A percentile compares a stretch with the other conserved stretches of the same genome.
phyloP scores from a whole-genome alignment of 2,888 invertebrate species.

The Drosophila pseudotalamancana region DNA sequence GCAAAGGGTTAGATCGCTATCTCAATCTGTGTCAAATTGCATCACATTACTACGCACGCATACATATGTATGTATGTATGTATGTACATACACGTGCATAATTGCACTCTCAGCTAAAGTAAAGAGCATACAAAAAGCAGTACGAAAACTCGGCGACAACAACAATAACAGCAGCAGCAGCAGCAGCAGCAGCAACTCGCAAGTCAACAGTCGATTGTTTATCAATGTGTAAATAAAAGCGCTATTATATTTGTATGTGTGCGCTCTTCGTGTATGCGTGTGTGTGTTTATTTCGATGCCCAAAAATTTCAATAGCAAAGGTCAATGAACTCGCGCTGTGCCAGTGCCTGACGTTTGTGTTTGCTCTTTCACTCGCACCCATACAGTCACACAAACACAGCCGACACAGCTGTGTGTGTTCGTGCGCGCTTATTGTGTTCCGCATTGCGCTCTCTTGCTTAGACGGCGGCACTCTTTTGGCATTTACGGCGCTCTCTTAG shows the following conservation, averaged over 20 bases:
- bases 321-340: conserved; percentile 77
- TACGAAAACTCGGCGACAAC: conserved; percentile 12
- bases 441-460: conserved; percentile 38
- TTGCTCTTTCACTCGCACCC: conserved; percentile 27
- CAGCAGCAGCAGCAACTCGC: conserved; percentile 28
- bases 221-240: conserved; percentile 75
- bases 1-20: conserved; percentile 43
- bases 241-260: conserved; percentile 22
- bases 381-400: conserved; percentile 12
- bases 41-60: conserved; percentile 35
- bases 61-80: no score
- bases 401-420: not conserved
- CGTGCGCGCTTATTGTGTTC: conserved; percentile 9
- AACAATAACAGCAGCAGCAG: conserved; percentile 24
- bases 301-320: conserved; percentile 82
- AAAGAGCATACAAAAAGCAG: conserved; percentile 17
- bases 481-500: conserved; percentile 19
- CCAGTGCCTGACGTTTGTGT: conserved; percentile 43
- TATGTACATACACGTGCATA: no score
- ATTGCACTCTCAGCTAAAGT: conserved; percentile 11
- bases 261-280: conserved; percentile 8
- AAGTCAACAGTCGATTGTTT: conserved; percentile 68
- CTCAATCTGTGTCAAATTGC: conserved; percentile 59
- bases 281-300: conserved; percentile 53
- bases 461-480: conserved; percentile 10